Evolutionary conservation across 1,140 invertebrate species (phyloP).

Genomic region (Drosophila teissieri): DNA sequence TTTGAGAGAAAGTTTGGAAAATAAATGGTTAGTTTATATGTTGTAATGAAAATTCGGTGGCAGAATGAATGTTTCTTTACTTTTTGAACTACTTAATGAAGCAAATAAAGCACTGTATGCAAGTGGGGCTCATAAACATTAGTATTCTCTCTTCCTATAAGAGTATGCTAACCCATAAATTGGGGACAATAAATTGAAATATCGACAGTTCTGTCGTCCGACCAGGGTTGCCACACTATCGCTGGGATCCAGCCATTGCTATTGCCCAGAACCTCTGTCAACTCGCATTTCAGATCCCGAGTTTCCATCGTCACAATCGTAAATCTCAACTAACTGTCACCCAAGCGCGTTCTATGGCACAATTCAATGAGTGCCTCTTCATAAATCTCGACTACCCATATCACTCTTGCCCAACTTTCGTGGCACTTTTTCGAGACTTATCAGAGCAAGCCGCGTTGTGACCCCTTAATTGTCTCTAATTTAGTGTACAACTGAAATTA

Average conservation of each 20-base stretch:
- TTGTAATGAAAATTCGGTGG: too few species aligned
- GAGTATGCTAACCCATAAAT: constrained; percentile 24
- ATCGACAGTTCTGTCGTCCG: constrained; percentile 1
- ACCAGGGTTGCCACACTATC: constrained; percentile 27
- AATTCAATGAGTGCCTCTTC: constrained; percentile 74
- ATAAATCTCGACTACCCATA: constrained; percentile 62
- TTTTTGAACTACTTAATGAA: too few species aligned
- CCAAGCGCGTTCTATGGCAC: constrained; percentile 66
- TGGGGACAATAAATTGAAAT: constrained; percentile 20
- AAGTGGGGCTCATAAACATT: background rate
- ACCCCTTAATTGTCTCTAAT: constrained; percentile 69
- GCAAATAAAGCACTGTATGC: too few species aligned
- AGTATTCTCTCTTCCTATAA: background rate
- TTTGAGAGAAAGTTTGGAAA: too few species aligned
- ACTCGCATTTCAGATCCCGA: constrained; percentile 22
- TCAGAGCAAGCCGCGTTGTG: constrained; percentile 23
- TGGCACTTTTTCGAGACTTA: constrained; percentile 14
- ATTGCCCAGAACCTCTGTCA: constrained; percentile 28
- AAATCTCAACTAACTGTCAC: constrained; percentile 79
- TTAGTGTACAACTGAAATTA: constrained; percentile 75
- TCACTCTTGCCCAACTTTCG: constrained; percentile 19
- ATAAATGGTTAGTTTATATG: too few species aligned
- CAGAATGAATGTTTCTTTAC: too few species aligned
- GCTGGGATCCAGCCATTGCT: constrained; percentile 37
- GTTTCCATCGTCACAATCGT: constrained; percentile 47